phyloP scores from a whole-genome alignment of 37 sponge, comb jelly and placozoan genomes.

The Spongia lamella region DNA sequence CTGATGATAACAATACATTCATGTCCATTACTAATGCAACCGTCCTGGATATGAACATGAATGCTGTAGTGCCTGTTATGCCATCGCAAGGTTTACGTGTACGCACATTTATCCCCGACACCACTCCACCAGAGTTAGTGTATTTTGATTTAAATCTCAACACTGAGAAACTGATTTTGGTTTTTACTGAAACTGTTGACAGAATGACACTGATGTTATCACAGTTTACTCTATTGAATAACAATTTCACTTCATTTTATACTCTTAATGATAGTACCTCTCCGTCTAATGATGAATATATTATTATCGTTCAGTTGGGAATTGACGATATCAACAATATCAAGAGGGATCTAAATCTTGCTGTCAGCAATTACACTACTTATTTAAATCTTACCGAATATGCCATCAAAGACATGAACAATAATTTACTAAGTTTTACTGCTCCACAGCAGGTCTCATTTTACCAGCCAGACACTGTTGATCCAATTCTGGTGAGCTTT shows the following conservation, averaged over 20 bases:
- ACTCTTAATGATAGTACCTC: constrained; percentile 63
- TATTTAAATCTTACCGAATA: constrained; percentile 37
- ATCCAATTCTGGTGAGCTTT: constrained; percentile 66
- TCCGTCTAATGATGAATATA: constrained; percentile 66
- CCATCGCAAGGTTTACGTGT: constrained; percentile 26
- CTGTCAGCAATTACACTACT: constrained; percentile 54
- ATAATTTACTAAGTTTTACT: constrained; percentile 68
- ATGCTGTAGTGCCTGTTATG: constrained; percentile 35
- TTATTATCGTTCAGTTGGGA: constrained; percentile 66
- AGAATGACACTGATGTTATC: constrained; percentile 47
- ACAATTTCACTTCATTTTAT: constrained; percentile 33
- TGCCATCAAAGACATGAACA: constrained; percentile 84
- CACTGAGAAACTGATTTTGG: constrained; percentile 65
- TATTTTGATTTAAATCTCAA: constrained; percentile 74
- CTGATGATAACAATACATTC: constrained; percentile 49
- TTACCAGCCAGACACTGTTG: constrained; percentile 51
- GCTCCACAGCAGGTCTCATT: constrained; percentile 41
- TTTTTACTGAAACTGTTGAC: constrained; percentile 85
- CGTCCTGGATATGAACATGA: constrained; percentile 72
- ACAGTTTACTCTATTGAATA: constrained; percentile 53
- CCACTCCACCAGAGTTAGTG: constrained; percentile 72
- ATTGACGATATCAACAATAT: constrained; percentile 81
- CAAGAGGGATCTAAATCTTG: constrained; percentile 65
- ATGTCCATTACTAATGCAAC: constrained; percentile 51
- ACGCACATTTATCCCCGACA: constrained; percentile 57